phyloP scores from a whole-genome alignment of 2,888 invertebrate species.

The Villa cingulata region DNA sequence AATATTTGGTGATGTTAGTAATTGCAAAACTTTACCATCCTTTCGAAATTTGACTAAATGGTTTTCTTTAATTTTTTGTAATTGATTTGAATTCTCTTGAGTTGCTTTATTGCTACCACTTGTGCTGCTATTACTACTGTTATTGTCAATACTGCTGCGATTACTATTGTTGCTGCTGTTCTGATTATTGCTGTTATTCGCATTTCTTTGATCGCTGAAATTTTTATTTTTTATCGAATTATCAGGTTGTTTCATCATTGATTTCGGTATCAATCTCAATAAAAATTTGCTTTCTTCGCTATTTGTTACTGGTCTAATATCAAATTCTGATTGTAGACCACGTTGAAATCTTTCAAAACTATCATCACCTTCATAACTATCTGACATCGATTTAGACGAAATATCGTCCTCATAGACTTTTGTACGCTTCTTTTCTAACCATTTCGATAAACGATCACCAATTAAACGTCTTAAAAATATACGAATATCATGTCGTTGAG shows the following conservation, averaged over 20 bases:
- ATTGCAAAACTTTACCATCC: constrained; percentile 2
- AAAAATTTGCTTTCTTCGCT: not conserved
- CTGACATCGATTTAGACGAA: not conserved
- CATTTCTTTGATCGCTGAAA: too few species aligned
- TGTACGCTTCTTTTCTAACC: constrained; percentile 6
- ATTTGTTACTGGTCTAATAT: not conserved
- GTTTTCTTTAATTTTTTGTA: not conserved
- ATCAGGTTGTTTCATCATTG: not conserved
- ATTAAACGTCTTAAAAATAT: constrained; percentile 24
- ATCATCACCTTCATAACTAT: constrained; percentile 1
- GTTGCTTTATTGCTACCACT: too few species aligned
- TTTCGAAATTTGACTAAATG: constrained; percentile 2
- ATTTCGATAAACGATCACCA: constrained; percentile 22
- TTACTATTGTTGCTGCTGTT: too few species aligned
- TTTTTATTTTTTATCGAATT: too few species aligned
- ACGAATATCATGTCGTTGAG: constrained; percentile 23
- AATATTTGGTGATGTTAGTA: not conserved
- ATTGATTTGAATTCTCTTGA: not conserved
- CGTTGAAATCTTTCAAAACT: not conserved
- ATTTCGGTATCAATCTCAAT: not conserved
- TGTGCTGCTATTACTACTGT: too few species aligned
- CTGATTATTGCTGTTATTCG: too few species aligned
- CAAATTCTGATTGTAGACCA: not conserved
- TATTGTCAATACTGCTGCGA: too few species aligned
- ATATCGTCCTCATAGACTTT: not conserved